Evolutionary conservation across 2,888 invertebrate species (phyloP).

Genomic region (Hofmannophila pseudospretella): DNA sequence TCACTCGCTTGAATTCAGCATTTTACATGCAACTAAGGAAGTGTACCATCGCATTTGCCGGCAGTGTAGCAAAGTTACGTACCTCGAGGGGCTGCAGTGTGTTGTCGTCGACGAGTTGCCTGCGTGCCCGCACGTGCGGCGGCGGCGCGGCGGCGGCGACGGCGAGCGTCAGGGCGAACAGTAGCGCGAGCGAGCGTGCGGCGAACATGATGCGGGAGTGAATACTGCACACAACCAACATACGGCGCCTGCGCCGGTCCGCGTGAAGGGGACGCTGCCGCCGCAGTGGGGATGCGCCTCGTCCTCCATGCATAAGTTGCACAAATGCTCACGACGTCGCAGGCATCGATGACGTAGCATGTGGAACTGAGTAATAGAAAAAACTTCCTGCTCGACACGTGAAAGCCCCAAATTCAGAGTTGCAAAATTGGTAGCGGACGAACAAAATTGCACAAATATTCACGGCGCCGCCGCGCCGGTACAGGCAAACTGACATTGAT

Average conservation of each 20-base stretch:
- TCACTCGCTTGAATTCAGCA: constrained; percentile 9
- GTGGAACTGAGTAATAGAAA: not conserved
- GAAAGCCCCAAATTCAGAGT: not conserved
- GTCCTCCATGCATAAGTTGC: constrained; percentile 13
- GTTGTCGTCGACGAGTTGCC: constrained; percentile 62
- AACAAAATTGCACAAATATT: not conserved
- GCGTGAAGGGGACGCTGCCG: constrained; percentile 9
- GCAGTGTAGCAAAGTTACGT: constrained; percentile 16
- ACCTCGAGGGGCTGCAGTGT: constrained; percentile 64
- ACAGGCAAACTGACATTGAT: too few species aligned
- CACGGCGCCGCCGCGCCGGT: too few species aligned
- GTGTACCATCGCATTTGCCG: constrained; percentile 7
- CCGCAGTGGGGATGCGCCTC: constrained; percentile 13
- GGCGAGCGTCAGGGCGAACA: constrained; percentile 19
- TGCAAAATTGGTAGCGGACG: not conserved
- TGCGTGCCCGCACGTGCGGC: constrained; percentile 33
- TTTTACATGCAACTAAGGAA: constrained; percentile 4
- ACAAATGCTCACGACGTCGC: constrained; percentile 9
- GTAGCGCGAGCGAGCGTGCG: constrained; percentile 24
- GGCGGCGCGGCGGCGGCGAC: constrained; percentile 28
- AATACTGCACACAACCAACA: constrained; percentile 26
- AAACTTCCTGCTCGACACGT: not conserved
- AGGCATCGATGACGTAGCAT: constrained; percentile 4
- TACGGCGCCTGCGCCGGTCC: constrained; percentile 6
- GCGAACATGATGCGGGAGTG: constrained; percentile 30